Base-by-base conservation (phyloP, 2,113 vertebrate species). In the Boulengeromyrus knoepffleri region DNA sequence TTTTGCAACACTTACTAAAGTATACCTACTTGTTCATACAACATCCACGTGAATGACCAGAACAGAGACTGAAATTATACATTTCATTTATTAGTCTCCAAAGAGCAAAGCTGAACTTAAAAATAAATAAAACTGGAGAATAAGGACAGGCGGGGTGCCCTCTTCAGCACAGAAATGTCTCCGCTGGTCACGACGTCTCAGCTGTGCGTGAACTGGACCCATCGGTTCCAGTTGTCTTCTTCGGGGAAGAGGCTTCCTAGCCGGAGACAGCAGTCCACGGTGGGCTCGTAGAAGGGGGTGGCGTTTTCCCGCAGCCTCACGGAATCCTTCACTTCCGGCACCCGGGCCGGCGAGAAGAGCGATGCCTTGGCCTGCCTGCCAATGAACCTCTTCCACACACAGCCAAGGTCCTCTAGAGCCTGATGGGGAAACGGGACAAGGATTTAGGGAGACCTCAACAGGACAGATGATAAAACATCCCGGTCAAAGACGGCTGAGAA, bases 221-320 rank as follows among this genome's bases (percentile, higher is more conserved):
- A 97, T 84, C 95, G 95, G 93, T 98, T 99, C 99, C 99, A 99
- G 70, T 97, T 96, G 77, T 94, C 93, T 84, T 98, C 97, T 0
- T 94, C 94, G n/a, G 98, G 98, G 52, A 99, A 97, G 85, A 98
- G 94, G 9, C 94, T 94, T 36, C 97, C 94, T 88, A 99, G 95
- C 36, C 95, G 95, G 70, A 99, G 92, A 31, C 96, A 94, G 88
- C 97, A 97, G 95, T 97, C 97, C 91, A 98, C 90, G 0, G 97
- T 97, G 66, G 99, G 97, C 93, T 99, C 98, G 0, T 98, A 99
- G 91, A 96, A 99, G 0, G 93, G 92, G 0, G 49, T 27, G 0
- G 92, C 91, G 0, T 88, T 90, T 0, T 93, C 92, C 56, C 90
- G 77, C 0, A 27, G 0, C 7, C 89, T 62, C 50, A 19, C 12